These are phyloP conservation scores for Colaptes auratus DNA, from an alignment of 2,113 vertebrate species.

Conservation along the genomic window DNA sequence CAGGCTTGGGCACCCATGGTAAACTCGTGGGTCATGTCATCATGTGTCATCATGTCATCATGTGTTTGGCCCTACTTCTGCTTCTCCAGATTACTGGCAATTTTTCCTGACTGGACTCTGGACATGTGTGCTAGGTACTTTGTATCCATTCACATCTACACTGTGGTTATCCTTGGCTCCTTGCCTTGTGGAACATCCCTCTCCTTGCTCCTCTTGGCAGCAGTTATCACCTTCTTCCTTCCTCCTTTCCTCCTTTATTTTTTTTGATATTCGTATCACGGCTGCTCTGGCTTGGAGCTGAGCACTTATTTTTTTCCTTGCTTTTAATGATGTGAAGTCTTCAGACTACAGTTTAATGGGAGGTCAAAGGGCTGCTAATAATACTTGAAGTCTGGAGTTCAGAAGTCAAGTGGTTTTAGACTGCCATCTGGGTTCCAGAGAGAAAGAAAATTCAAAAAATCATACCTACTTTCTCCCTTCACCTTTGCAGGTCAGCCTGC, in stretches of 20 bases:
- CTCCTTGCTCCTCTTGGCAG: neutral
- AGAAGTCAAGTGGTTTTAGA: constrained; percentile 50
- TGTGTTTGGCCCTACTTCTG: accelerated
- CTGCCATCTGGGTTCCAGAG: neutral
- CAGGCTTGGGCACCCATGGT: neutral
- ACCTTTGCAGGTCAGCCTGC: constrained; percentile 1
- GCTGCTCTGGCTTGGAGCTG: neutral
- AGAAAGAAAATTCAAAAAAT: constrained; percentile 23
- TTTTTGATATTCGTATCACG: neutral
- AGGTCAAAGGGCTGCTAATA: constrained; percentile 45
- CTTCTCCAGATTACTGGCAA: neutral
- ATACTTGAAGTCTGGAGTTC: constrained; percentile 24
- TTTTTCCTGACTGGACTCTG: neutral
- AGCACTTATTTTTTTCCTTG: constrained; percentile 5
- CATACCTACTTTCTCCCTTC: neutral
- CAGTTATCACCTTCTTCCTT: neutral
- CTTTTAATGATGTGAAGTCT: neutral
- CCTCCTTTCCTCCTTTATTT: neutral
- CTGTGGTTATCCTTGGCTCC: neutral
- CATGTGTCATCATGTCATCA: too few species aligned
- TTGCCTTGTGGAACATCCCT: neutral
- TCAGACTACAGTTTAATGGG: constrained; percentile 18
- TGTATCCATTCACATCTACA: neutral
- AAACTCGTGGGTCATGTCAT: too few species aligned
- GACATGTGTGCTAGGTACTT: accelerated